Percentiles rank a stretch among this genome's conserved stretches.
phyloP scores from a whole-genome alignment of 2,113 vertebrate genomes.

The Phaethon lepturus region DNA sequence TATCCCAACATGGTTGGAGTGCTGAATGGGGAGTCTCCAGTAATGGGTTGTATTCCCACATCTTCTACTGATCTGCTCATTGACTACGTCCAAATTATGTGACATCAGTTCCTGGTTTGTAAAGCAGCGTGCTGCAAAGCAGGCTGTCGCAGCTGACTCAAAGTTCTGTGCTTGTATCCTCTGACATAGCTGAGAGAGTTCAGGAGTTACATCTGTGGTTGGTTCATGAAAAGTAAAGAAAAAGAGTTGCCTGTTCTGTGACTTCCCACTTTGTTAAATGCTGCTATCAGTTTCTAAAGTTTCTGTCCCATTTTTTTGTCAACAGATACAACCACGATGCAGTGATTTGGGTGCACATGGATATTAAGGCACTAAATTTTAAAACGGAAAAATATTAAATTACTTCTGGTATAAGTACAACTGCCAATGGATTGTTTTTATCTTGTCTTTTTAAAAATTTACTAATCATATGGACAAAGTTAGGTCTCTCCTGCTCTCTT shows the following conservation, averaged over 20 bases:
- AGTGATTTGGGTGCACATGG: neutral
- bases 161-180: neutral
- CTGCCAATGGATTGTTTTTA: neutral
- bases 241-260: neutral
- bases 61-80: neutral
- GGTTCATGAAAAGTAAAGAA: neutral
- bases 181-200: constrained; percentile 20
- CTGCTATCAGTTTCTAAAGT: neutral
- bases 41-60: neutral
- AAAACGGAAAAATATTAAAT: neutral
- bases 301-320: neutral
- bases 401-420: neutral
- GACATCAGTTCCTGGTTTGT: neutral
- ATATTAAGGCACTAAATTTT: neutral
- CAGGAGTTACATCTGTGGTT: neutral
- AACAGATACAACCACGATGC: neutral
- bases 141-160: neutral
- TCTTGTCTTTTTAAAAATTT: neutral
- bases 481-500: neutral
- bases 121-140: neutral
- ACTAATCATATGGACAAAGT: neutral
- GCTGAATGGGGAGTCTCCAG: neutral
- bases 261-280: neutral
- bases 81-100: neutral
- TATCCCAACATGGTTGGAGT: neutral